Evolutionary conservation across 2,888 invertebrate species (phyloP), one percentile per base, ranked within the genome.

Genomic region (Oscheius sp.): DNA sequence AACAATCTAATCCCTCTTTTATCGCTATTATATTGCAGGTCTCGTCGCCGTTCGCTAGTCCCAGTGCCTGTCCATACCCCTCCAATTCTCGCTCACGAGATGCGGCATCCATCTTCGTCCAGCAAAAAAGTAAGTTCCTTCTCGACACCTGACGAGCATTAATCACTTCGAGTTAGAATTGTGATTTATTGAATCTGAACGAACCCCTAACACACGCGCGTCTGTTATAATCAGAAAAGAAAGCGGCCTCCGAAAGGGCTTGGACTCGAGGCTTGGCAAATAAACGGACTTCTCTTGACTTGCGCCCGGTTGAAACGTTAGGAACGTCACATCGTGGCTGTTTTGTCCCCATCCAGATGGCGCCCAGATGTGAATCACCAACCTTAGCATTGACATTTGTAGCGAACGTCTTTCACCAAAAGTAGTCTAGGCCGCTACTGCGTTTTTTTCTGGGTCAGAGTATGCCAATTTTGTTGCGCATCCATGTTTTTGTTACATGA

Each of bases 91-190:
- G 31, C 29, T 31, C 42, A 45, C 17, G 61, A 61, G 29, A 61
- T 61, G 61, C 42, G 61, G 8, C 42, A 61, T 42, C 61, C 61
- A 12, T 25, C 61, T 8, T 61, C 61, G 12, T 61, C 61, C 27
- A 61, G 61, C 45, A 42, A 45, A 25, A 42, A 61, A 29, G 61
- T 61, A 33, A 45, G 61, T 61, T 25, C 6, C 34, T 12, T 2
- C 23, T 25, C 15, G 27, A 25, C 12, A 52, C 15, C n/a, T n/a
- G n/a, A n/a, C n/a, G n/a, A n/a, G n/a, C n/a, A n/a, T n/a, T 42
- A 17, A 2, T 4, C 42, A 42, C n/a, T 42, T 42, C n/a, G 29
- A 8, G 27, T 6, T 45, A 6, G 46, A 17, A 34, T 12, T 34
- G 37, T 12, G 12, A 34, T 34, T 34, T 34, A 12, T 34, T 34